Evolutionary conservation across 2,888 invertebrate species (phyloP), one percentile per base, ranked within the genome.

Genomic region (Baccha elongata): DNA sequence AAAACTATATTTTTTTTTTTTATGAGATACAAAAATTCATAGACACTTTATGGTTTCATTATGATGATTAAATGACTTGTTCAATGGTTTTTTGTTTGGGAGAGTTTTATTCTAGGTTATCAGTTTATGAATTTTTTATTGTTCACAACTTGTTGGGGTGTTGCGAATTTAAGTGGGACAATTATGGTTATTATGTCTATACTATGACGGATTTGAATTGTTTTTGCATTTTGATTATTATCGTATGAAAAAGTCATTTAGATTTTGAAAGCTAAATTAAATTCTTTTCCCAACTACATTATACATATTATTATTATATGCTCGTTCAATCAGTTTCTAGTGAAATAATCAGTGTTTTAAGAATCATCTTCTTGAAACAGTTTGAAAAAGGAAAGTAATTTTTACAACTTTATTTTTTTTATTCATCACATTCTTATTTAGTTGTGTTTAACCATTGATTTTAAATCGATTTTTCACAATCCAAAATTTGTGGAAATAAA

Each of bases 101-200:
- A 26, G 8, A 26, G 15, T 8, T 52, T 52, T 29, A 29, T 10
- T 17, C 29, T 52, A 52, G 50, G 29, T 6, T 29, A 29, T 29
- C 15, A 26, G 37, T 40, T 15, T 11, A 23, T 40, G n/a, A 15
- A 21, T 8, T 55, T 44, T 35, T 60, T n/a, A 37, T 13, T 48
- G 44, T 68, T 29, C n/a, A 32, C 46, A 76, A 55, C 15, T 69
- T 53, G 48, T 8, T 11, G 29, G 55, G 29, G 55, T 48, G 64
- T 69, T 76, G 64, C 21, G 76, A 76, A 55, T 76, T 76, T 76
- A 69, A 76, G 76, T 76, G 76, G 69, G 26, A 69, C 46, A 69
- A 46, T 76, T 76, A 76, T 76, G 69, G 21, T 76, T 69, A 76
- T 64, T 42, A 58, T 55, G 32, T 42, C 58, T 23, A 55, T 75